Base-by-base conservation (phyloP, 2,888 invertebrate species). In the Tupiocoris notatus region DNA sequence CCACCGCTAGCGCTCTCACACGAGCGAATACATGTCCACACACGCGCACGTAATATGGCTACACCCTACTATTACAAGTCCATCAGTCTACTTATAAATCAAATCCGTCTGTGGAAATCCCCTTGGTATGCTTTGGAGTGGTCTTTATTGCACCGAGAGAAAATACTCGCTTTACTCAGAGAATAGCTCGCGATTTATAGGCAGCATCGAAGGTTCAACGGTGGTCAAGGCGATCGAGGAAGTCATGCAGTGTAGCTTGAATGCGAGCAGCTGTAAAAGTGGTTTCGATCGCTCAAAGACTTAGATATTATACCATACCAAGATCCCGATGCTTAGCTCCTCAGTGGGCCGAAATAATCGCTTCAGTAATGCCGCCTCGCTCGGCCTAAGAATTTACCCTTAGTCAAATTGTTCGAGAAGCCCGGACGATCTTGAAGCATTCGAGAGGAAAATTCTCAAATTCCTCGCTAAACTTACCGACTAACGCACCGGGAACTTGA, bases 1-100 rank as follows among this genome's bases (percentile, higher is more conserved):
- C 39, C 3, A 39, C 39, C 39, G 39, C 39, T n/a, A n/a, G n/a
- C n/a, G n/a, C n/a, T n/a, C n/a, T n/a, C n/a, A n/a, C n/a, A n/a
- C n/a, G n/a, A n/a, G n/a, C n/a, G n/a, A 20, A 20, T 62, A 18
- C 20, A 16, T 62, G 62, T 62, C 17, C 16, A 20, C 62, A 39
- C 39, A 39, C 39, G 39, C 39, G 12, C 39, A 39, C 39, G 39
- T 7, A 39, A n/a, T n/a, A n/a, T n/a, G 58, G 22, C 21, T n/a
- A 20, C 20, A 16, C 62, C 20, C 61, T n/a, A 22, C 73, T 61
- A 73, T 73, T 73, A 73, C 73, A 73, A 73, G 73, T 73, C 73
- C 73, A 73, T 73, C 73, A 73, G 73, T 25, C 73, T 25, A 73
- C 73, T 62, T 73, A 62, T 62, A 73, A 73, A 73, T 73, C 73